These are phyloP conservation scores for Oostethus manadensis DNA, from an alignment of 2,113 vertebrate species.

Conservation along the genomic window DNA sequence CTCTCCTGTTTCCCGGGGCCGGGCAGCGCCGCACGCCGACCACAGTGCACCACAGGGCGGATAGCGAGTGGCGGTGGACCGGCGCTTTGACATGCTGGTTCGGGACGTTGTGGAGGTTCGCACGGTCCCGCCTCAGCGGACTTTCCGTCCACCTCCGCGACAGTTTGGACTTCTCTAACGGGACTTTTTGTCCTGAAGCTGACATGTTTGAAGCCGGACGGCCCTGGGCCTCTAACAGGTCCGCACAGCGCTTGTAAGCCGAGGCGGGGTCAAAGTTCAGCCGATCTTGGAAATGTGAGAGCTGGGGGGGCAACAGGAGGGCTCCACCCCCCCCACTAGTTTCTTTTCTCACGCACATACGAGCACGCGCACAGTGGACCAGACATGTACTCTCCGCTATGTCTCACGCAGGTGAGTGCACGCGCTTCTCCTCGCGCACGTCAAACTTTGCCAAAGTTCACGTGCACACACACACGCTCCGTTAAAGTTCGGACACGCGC, in stretches of 20 bases:
- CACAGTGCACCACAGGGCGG: conserved; percentile 38
- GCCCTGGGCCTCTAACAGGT: conserved; percentile 78
- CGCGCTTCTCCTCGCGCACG: background rate
- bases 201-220: conserved; percentile 57
- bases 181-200: conserved; percentile 54
- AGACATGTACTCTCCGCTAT: conserved; percentile 97
- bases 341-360: conserved; percentile 43
- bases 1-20: conserved; percentile 37
- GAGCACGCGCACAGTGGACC: conserved; percentile 50
- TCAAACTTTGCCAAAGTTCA: background rate
- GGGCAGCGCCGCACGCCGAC: conserved; percentile 38
- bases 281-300: conserved; percentile 91
- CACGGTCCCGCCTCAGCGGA: conserved; percentile 18
- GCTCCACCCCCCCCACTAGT: conserved; percentile 63
- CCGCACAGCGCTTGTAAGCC: conserved; percentile 79
- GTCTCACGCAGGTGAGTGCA: conserved; percentile 91
- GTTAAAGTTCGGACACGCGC: background rate
- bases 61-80: conserved; percentile 30
- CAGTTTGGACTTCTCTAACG: conserved; percentile 12
- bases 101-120: conserved; percentile 32
- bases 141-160: conserved; percentile 11
- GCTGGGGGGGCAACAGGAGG: conserved; percentile 77
- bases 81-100: conserved; percentile 41
- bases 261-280: conserved; percentile 94
- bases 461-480: background rate